Evolutionary conservation across 1,140 invertebrate species (phyloP).

Genomic region (Brachionus angularis): DNA sequence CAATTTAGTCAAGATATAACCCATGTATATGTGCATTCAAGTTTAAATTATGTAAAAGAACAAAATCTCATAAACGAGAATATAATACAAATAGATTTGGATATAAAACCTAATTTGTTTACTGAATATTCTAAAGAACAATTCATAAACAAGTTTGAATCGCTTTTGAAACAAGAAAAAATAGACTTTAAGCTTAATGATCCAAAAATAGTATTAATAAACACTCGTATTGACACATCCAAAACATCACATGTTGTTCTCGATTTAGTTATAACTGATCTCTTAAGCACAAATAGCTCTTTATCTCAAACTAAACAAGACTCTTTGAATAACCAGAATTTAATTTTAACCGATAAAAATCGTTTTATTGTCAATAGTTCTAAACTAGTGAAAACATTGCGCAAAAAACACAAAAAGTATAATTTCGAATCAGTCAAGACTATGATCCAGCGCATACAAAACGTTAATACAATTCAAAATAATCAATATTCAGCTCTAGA

Average conservation of each 20-base stretch:
- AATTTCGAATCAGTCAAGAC: slow-evolving; percentile 6
- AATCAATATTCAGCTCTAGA: neutral
- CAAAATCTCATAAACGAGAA: neutral
- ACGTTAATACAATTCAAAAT: neutral
- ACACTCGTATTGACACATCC: neutral
- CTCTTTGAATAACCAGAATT: neutral
- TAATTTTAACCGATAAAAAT: neutral
- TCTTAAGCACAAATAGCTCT: neutral
- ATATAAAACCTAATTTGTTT: slow-evolving; percentile 16
- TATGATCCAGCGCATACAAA: slow-evolving; percentile 15
- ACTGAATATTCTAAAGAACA: neutral
- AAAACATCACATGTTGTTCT: neutral
- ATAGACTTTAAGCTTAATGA: slow-evolving; percentile 16
- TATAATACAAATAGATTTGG: slow-evolving; percentile 24
- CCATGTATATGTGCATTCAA: slow-evolving; percentile 5
- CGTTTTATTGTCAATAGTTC: neutral
- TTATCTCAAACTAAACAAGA: too few species aligned
- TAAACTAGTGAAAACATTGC: neutral
- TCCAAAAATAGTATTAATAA: slow-evolving; percentile 17
- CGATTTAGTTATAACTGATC: neutral
- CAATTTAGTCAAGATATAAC: slow-evolving; percentile 41
- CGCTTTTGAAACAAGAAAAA: neutral
- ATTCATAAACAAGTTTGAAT: slow-evolving; percentile 28
- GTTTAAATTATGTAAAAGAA: neutral
- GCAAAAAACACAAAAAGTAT: slow-evolving; percentile 18